Percentiles rank a stretch among this genome's conserved stretches.
Evolutionary conservation across 2,797 vertebrate species (phyloP).

Genomic region (Avahi laniger): DNA sequence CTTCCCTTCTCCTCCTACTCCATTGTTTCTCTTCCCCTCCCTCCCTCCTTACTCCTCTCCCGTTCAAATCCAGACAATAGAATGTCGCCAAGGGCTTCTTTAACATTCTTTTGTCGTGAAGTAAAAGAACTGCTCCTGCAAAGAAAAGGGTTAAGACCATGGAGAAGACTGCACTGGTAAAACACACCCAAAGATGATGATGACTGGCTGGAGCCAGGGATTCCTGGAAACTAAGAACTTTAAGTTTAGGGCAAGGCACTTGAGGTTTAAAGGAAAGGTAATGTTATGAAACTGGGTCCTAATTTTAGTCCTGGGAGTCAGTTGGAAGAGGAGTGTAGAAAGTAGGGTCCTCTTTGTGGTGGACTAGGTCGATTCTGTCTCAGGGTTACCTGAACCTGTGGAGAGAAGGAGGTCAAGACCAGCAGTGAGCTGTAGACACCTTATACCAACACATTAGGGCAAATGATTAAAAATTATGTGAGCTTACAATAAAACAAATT

Average conservation of each 20-base stretch:
- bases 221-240: not conserved
- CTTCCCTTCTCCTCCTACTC: not conserved
- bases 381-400: not conserved
- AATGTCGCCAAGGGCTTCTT: not conserved
- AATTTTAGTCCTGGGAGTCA: not conserved
- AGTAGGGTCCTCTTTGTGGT: not conserved
- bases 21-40: not conserved
- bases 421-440: not conserved
- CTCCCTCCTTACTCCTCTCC: not conserved
- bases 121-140: not conserved
- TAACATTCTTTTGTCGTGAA: not conserved
- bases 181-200: not conserved
- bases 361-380: not conserved
- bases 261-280: not conserved
- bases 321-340: not conserved
- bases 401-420: not conserved
- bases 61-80: not conserved
- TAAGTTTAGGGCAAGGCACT: not conserved
- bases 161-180: not conserved
- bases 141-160: not conserved
- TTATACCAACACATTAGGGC: not conserved
- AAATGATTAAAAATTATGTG: not conserved
- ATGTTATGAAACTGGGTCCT: not conserved
- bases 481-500: not conserved
- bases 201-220: not conserved